Base-by-base conservation (phyloP, 2,113 vertebrate species). In the Leucoraja erinaceus region DNA sequence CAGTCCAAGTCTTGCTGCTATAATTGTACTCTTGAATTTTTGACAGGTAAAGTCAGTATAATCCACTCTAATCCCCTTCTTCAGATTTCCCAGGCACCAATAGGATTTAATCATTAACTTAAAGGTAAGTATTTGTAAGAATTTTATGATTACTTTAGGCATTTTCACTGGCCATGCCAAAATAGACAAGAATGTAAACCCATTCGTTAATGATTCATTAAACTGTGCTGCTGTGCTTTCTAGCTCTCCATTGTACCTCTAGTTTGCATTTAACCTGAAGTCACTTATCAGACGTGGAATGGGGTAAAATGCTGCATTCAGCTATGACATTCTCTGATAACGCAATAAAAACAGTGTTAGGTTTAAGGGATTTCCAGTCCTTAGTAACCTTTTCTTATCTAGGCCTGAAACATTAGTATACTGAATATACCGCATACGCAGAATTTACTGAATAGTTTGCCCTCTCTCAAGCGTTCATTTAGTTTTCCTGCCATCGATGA, bases 181-280 rank as follows among this genome's bases (percentile, higher is more conserved):
- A 84, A 93, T 92, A 74, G 56, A 94, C 90, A 93, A 93, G 93
- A 93, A 93, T 94, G 93, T 94, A 94, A 93, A 94, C 94, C 94
- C 94, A 93, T 72, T 90, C 93, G 95, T 95, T 94, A 95, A 94
- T 96, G 94, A 95, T 90, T 76, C 47, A 61, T 94, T 91, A 94
- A 93, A 78, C 70, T 90, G 94, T 72, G 90, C 22, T 47, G 33
- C 9, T 22, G 38, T 72, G 20, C 90, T 91, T 91, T 54, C 2
- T 68, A 74, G 68, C 5, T 72, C 22, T 22, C 66, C 33, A 91
- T 91, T 72, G 63, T 72, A 91, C 90, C 16, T 72, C 4, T 38
- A 91, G 66, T 91, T 91, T 91, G 90, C 47, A 54, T 91, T 91
- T 91, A 74, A 47, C 38, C 47, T 28, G 59, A 91, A 74, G 54